Percentiles rank a stretch among this genome's conserved stretches.
Evolutionary conservation across 2,797 vertebrate species (phyloP).

Genomic region (Sebastes minor): DNA sequence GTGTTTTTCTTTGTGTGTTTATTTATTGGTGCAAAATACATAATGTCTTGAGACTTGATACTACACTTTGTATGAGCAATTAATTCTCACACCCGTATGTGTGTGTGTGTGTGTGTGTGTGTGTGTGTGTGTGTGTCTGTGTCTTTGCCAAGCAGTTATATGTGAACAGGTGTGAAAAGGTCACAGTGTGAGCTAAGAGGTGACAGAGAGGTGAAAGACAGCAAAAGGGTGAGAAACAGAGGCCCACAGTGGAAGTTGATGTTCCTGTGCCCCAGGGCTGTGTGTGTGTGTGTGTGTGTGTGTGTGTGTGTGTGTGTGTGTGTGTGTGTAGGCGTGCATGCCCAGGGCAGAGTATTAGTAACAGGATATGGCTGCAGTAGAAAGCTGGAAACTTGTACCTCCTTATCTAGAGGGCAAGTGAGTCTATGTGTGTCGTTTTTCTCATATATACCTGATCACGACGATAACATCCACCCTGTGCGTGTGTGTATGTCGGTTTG

Average conservation of each 20-base stretch:
- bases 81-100: background rate
- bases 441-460: slow-evolving; percentile 83
- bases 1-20: background rate
- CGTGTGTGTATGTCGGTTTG: slow-evolving; percentile 18
- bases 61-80: background rate
- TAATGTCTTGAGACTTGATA: background rate
- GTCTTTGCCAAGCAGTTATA: slow-evolving; percentile 6
- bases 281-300: slow-evolving; percentile 25
- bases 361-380: slow-evolving; percentile 87
- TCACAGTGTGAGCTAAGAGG: slow-evolving; percentile 53
- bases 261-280: slow-evolving; percentile 76
- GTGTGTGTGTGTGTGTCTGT: background rate
- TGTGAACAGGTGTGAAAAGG: slow-evolving; percentile 66
- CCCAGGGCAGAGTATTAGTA: slow-evolving; percentile 88
- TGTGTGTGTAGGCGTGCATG: slow-evolving; percentile 52
- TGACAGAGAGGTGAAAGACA: slow-evolving; percentile 68
- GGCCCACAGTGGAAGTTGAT: slow-evolving; percentile 73
- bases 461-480: slow-evolving; percentile 73
- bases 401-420: slow-evolving; percentile 87
- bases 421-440: slow-evolving; percentile 81
- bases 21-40: background rate
- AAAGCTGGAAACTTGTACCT: slow-evolving; percentile 85
- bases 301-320: slow-evolving; percentile 31
- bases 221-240: slow-evolving; percentile 69
- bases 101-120: background rate